Conservation (phyloP, 2,888 invertebrate genomes). For the Pantelozetes paolii region DNA sequence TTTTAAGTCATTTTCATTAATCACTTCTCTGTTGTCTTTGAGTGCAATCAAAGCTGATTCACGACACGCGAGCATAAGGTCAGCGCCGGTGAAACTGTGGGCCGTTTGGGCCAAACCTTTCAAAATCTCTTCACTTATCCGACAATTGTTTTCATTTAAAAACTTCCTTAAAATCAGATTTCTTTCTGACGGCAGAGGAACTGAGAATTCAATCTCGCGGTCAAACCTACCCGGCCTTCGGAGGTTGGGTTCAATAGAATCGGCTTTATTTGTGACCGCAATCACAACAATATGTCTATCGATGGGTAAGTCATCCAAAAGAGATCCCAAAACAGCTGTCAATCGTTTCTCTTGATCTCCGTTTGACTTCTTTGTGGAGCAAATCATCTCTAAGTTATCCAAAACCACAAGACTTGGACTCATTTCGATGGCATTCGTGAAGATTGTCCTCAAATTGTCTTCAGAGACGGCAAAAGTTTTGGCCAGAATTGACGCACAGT, state of each 20-base stretch:
- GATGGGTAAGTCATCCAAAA: slow-evolving; percentile 61
- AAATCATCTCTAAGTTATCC: slow-evolving; percentile 78
- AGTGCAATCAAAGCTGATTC: slow-evolving; percentile 66
- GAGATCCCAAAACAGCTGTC: slow-evolving; percentile 62
- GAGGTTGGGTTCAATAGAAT: slow-evolving; percentile 68
- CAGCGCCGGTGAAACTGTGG: slow-evolving; percentile 87
- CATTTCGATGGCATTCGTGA: slow-evolving; percentile 36
- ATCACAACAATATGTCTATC: slow-evolving; percentile 62
- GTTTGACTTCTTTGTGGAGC: slow-evolving; percentile 60
- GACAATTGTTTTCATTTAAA: slow-evolving; percentile 53
- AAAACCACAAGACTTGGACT: slow-evolving; percentile 71
- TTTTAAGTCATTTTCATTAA: slow-evolving; percentile 49
- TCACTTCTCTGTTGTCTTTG: slow-evolving; percentile 48
- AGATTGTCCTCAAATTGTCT: slow-evolving; percentile 61
- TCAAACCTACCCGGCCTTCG: slow-evolving; percentile 73
- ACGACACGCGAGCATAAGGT: slow-evolving; percentile 71
- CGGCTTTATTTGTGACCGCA: slow-evolving; percentile 72
- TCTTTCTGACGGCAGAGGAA: slow-evolving; percentile 51
- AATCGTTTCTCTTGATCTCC: slow-evolving; percentile 70
- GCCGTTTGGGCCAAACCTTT: slow-evolving; percentile 63
- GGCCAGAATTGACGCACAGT: slow-evolving; percentile 35
- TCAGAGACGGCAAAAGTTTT: slow-evolving; percentile 65
- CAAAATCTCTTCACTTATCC: neutral
- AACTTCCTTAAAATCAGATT: slow-evolving; percentile 48
- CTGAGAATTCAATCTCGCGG: slow-evolving; percentile 52